These are phyloP conservation scores for Dusona sp. DNA, from an alignment of 2,888 invertebrate genomes.

Conservation along the genomic window DNA sequence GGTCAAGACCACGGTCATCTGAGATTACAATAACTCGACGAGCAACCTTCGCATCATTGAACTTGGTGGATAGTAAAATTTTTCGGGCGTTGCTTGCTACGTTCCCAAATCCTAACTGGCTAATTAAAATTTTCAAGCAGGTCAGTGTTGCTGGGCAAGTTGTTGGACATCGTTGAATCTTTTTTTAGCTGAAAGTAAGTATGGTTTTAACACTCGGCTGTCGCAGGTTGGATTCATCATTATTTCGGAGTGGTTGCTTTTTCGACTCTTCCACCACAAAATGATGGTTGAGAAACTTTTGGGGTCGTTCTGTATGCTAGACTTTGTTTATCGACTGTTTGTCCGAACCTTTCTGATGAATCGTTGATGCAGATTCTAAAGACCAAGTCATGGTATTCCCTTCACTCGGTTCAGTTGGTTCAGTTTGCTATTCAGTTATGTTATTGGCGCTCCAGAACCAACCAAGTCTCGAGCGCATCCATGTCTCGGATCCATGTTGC, in stretches of 20 bases:
- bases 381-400: too few relatives aligned
- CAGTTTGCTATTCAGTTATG: not conserved
- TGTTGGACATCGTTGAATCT: too few relatives aligned
- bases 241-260: too few relatives aligned
- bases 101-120: not conserved
- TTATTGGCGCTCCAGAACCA: slow-evolving; percentile 9
- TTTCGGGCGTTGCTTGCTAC: not conserved
- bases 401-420: too few relatives aligned
- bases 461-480: slow-evolving; percentile 51
- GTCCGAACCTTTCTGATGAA: too few relatives aligned
- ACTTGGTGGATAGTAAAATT: not conserved
- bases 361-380: not conserved
- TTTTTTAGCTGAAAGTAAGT: too few relatives aligned
- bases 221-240: too few relatives aligned
- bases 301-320: too few relatives aligned
- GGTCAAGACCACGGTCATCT: slow-evolving; percentile 81
- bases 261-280: too few relatives aligned
- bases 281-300: too few relatives aligned
- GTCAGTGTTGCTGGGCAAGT: not conserved
- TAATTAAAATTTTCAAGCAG: not conserved
- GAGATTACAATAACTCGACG: slow-evolving; percentile 54
- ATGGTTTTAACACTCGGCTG: too few relatives aligned
- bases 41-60: slow-evolving; percentile 10
- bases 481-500: slow-evolving; percentile 37
- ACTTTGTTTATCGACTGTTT: too few relatives aligned